phyloP scores from a whole-genome alignment of 2,113 vertebrate genomes.

The Indicator maculatus region DNA sequence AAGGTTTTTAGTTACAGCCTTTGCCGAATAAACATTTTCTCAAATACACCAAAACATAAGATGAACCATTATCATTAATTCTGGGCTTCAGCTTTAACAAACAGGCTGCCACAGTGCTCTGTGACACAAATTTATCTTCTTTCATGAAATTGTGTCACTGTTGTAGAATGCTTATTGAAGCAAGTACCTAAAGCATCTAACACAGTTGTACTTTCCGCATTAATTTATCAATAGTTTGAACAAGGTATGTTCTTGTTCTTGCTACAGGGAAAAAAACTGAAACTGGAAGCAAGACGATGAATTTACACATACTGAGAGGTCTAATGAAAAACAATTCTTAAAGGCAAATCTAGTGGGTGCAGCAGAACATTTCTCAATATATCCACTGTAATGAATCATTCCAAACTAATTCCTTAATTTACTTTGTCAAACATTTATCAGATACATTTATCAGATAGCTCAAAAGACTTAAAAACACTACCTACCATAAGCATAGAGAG shows the following conservation, averaged over 20 bases:
- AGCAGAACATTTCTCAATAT: neutral
- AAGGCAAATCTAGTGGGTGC: neutral
- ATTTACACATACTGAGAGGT: neutral
- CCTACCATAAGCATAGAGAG: neutral
- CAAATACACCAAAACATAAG: neutral
- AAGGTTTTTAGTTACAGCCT: neutral
- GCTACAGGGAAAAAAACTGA: neutral
- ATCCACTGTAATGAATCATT: neutral
- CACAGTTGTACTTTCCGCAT: neutral
- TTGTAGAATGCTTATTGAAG: neutral
- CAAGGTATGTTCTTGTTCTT: accelerated
- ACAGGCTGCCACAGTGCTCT: neutral
- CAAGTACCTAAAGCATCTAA: neutral
- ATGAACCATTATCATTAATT: neutral
- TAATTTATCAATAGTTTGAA: neutral
- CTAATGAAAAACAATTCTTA: neutral
- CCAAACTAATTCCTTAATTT: neutral
- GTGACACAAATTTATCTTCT: neutral
- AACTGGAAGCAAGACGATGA: neutral
- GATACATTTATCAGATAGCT: neutral
- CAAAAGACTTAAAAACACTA: neutral
- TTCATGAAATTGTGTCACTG: neutral
- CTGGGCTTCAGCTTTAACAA: neutral
- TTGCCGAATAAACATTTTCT: neutral
- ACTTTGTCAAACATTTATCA: neutral